A percentile compares a stretch with the other conserved stretches of the same genome.
phyloP scores from a whole-genome alignment of 1,140 invertebrate species.

The Zophobas atratus region DNA sequence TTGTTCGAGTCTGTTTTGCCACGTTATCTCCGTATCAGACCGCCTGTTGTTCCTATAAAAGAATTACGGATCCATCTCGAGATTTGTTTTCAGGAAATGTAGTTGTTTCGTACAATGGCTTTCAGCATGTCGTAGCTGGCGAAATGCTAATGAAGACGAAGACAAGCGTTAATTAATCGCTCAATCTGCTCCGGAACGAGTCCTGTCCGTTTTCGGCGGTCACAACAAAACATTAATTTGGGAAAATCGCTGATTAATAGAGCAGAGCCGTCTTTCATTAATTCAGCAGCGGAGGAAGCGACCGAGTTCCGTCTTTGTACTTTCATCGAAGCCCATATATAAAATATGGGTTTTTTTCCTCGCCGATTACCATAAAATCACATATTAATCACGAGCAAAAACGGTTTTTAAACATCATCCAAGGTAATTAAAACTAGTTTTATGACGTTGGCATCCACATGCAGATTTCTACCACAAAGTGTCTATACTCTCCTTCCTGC shows the following conservation, averaged over 20 bases:
- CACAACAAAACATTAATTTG: slow-evolving; percentile 7
- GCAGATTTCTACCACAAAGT: slow-evolving; percentile 27
- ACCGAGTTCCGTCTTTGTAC: slow-evolving; percentile 27
- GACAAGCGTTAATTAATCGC: background rate
- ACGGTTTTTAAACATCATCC: slow-evolving; percentile 39
- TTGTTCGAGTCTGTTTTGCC: too few species aligned
- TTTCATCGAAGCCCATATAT: slow-evolving; percentile 36
- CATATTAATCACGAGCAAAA: slow-evolving; percentile 32
- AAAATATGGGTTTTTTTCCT: slow-evolving; percentile 15
- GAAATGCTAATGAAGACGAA: background rate
- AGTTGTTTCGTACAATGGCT: too few species aligned
- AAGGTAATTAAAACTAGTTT: slow-evolving; percentile 40
- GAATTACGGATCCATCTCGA: too few species aligned
- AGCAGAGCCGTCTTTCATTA: slow-evolving; percentile 9
- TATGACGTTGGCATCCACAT: slow-evolving; percentile 27
- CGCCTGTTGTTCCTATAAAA: too few species aligned
- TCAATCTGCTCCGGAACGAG: background rate
- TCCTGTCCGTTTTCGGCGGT: background rate
- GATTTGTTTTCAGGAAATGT: too few species aligned
- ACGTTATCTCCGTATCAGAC: too few species aligned
- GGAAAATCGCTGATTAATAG: slow-evolving; percentile 32
- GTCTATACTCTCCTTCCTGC: slow-evolving; percentile 29
- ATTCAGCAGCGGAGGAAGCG: slow-evolving; percentile 17
- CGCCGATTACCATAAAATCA: slow-evolving; percentile 35
- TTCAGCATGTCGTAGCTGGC: background rate